phyloP scores from a whole-genome alignment of 2,888 invertebrate species.

The Meloe dianella region DNA sequence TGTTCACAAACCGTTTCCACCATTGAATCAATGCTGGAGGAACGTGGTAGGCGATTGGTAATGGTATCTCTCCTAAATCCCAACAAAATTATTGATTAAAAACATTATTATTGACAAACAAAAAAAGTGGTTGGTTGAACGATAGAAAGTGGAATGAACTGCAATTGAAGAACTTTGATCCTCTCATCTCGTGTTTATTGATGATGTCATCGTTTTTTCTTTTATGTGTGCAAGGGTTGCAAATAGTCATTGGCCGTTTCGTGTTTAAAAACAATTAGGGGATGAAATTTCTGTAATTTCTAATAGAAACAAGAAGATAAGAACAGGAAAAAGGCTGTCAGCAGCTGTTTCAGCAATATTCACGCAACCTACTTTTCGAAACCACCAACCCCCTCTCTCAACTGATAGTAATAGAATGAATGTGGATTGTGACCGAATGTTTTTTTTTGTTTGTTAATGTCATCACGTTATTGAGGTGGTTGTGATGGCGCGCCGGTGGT shows the following conservation, averaged over 20 bases:
- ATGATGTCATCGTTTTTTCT: not conserved
- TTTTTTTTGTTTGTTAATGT: not conserved
- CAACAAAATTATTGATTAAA: not conserved
- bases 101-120: not conserved
- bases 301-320: too few species aligned
- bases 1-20: constrained; percentile 74
- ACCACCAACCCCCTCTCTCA: not conserved
- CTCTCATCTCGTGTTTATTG: not conserved
- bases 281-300: too few species aligned
- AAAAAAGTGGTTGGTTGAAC: too few species aligned
- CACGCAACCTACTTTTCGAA: too few species aligned
- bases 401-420: not conserved
- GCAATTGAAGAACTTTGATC: not conserved
- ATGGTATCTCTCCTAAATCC: constrained; percentile 60
- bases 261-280: too few species aligned
- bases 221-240: not conserved
- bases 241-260: not conserved
- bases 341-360: not conserved
- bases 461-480: not conserved
- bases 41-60: constrained; percentile 68
- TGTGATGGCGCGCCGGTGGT: not conserved
- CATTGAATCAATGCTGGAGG: constrained; percentile 81
- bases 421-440: not conserved
- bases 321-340: too few species aligned
- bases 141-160: not conserved